Conservation (phyloP, 2,888 invertebrate species). For the Neoascia interrupta region DNA sequence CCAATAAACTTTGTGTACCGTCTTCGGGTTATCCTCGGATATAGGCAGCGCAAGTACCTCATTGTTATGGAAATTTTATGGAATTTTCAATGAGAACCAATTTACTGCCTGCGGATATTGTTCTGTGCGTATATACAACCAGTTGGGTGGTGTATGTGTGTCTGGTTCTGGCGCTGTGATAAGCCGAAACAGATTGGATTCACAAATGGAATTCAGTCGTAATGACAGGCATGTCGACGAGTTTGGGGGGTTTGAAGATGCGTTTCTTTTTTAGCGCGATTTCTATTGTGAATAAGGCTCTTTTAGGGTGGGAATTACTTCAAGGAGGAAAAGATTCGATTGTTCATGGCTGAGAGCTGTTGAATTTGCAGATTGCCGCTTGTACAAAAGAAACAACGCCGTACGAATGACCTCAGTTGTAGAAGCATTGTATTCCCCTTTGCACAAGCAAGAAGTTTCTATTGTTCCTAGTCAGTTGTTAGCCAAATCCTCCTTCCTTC, state of each 20-base stretch:
- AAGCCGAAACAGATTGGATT: constrained; percentile 53
- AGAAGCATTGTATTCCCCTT: too few relatives aligned
- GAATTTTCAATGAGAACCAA: constrained; percentile 63
- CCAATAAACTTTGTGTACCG: constrained; percentile 18
- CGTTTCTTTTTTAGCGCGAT: too few relatives aligned
- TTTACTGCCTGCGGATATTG: constrained; percentile 57
- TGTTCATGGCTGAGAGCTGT: neutral
- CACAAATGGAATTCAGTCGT: constrained; percentile 50
- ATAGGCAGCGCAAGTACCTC: constrained; percentile 36
- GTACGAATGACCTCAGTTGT: too few relatives aligned
- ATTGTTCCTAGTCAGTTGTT: too few relatives aligned
- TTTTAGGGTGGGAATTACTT: too few relatives aligned
- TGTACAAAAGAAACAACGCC: too few relatives aligned
- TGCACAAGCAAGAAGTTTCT: too few relatives aligned
- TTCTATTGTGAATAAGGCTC: too few relatives aligned
- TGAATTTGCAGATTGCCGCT: too few relatives aligned
- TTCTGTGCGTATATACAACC: constrained; percentile 31
- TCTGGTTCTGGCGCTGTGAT: neutral
- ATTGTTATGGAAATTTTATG: constrained; percentile 66
- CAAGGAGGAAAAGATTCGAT: too few relatives aligned
- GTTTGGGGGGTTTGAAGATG: constrained; percentile 1
- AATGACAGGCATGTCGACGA: constrained; percentile 34
- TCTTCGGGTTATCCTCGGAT: neutral
- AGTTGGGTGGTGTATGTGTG: constrained; percentile 25
- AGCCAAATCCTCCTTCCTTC: too few relatives aligned